Evolutionary conservation across 2,888 invertebrate species (phyloP), one percentile per base, ranked within the genome.

Genomic region (Sesamia inferens): DNA sequence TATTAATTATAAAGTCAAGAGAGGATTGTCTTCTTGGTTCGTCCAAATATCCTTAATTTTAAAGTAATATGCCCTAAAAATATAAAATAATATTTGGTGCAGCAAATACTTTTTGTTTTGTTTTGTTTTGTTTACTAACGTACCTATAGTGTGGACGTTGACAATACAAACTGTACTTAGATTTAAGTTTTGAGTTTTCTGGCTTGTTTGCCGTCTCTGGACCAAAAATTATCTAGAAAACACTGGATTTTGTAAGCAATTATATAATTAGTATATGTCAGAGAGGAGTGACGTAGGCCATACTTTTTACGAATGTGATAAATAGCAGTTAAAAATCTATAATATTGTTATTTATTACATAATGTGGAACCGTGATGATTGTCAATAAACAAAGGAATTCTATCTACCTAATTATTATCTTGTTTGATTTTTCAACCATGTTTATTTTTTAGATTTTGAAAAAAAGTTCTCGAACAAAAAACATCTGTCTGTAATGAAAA

Each of bases 321-420:
- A 78, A 74, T 86, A 85, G 79, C 78, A 77, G 68, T 76, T 72
- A 82, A 75, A 78, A 75, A 77, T 74, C 65, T 73, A 78, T 75
- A 81, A 70, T 73, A 79, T 82, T 79, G 79, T 82, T 85, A 84
- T 82, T 87, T 82, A 85, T 79, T 85, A 74, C 78, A 76, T 75
- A 78, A 76, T 75, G 77, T 68, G 75, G 70, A 78, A 71, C 58
- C 65, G 63, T 77, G 73, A 81, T 75, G 73, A 84, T 70, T 72
- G 78, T 79, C 61, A 84, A 82, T 84, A 84, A 84, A 84, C 51
- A 61, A 69, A 78, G 54, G 54, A 77, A 63, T 72, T 68, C 51
- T 59, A 44, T 68, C 51, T 59, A 44, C 39, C 39, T 24, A 51
- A 4, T 14, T 51, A 61, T 24, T 48, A 42, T 57, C 54, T 75